phyloP scores from a whole-genome alignment of 2,797 vertebrate genomes.

The Miichthys miiuy region DNA sequence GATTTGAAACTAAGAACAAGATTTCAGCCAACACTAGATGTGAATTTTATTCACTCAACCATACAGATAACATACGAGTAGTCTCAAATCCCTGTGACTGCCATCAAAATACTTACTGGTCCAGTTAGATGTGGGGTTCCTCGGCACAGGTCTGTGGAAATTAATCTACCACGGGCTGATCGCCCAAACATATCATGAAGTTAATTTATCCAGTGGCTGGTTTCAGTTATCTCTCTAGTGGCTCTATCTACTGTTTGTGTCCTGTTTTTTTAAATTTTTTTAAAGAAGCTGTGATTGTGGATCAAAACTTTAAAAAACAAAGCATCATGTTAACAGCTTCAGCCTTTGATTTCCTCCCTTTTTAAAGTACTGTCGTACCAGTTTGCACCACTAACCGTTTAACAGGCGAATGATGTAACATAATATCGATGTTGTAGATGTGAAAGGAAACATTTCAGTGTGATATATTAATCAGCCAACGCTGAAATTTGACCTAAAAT shows the following conservation, averaged over 20 bases:
- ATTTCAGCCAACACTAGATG: constrained; percentile 6
- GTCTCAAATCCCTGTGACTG: constrained; percentile 28
- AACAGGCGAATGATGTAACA: background rate
- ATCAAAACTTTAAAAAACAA: background rate
- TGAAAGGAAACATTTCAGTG: constrained; percentile 22
- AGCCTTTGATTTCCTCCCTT: background rate
- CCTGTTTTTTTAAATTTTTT: background rate
- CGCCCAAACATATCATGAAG: background rate
- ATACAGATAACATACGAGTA: background rate
- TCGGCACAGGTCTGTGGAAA: background rate
- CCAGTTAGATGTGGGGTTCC: background rate
- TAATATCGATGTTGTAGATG: background rate
- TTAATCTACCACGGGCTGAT: background rate
- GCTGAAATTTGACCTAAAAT: background rate
- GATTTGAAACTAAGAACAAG: background rate
- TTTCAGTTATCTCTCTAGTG: constrained; percentile 2
- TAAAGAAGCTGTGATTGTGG: background rate
- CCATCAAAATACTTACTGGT: constrained; percentile 15
- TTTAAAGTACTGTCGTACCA: background rate
- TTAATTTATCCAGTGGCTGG: background rate
- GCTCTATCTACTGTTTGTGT: background rate
- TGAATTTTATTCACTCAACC: constrained; percentile 21
- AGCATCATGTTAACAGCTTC: background rate
- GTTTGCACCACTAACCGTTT: background rate
- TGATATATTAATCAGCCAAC: background rate